Percentiles rank a stretch among this genome's conserved stretches.
Conservation (phyloP, 2,113 vertebrate genomes). For the Larimichthys crocea region DNA sequence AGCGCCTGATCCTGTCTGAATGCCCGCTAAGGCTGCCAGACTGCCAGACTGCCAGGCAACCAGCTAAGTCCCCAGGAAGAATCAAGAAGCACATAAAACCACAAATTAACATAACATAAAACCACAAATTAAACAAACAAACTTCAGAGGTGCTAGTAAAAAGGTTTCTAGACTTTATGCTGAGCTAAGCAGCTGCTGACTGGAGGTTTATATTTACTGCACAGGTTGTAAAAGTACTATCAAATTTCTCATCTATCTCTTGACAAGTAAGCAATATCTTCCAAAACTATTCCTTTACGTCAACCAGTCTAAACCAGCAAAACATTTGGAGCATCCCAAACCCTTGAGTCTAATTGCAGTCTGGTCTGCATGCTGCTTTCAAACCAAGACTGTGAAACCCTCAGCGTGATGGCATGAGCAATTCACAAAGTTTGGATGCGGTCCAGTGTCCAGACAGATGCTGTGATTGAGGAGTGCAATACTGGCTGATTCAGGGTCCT, state of each 20-base stretch:
- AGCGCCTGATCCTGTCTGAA: too few relatives aligned
- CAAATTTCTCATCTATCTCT: not conserved
- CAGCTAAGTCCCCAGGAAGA: not conserved
- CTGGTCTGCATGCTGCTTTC: constrained; percentile 32
- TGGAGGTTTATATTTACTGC: not conserved
- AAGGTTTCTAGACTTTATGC: not conserved
- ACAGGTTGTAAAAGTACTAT: not conserved
- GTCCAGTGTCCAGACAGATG: constrained; percentile 71
- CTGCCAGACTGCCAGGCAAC: not conserved
- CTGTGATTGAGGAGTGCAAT: constrained; percentile 67
- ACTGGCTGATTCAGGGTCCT: constrained; percentile 56
- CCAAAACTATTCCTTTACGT: not conserved
- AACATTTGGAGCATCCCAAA: constrained; percentile 13
- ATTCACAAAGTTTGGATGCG: constrained; percentile 54
- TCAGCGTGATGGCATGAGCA: constrained; percentile 27
- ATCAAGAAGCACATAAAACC: not conserved
- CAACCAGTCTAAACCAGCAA: not conserved
- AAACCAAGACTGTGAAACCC: constrained; percentile 35
- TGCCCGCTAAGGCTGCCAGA: not conserved
- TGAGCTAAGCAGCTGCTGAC: not conserved
- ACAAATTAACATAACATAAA: not conserved
- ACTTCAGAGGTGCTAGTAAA: not conserved
- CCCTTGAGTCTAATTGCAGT: constrained; percentile 34
- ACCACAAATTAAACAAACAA: too few relatives aligned
- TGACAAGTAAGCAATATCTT: not conserved